A percentile compares a stretch with the other conserved stretches of the same genome.
These are phyloP conservation scores for Drosophila siamana DNA, from an alignment of 2,888 invertebrate species.

Conservation along the genomic window DNA sequence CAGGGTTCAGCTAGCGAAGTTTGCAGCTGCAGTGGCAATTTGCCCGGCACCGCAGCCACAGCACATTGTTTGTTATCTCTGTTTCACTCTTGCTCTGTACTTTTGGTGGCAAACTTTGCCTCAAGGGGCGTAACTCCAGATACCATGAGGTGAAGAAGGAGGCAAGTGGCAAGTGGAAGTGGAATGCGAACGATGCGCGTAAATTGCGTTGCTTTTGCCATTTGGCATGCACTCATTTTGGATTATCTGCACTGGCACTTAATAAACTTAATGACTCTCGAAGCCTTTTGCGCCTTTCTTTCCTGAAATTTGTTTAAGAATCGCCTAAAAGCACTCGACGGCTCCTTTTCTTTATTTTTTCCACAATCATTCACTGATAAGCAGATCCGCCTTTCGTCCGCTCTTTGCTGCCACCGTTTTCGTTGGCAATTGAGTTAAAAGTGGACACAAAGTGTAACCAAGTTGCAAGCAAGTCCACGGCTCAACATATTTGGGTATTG, in stretches of 20 bases:
- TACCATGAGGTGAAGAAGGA: slow-evolving; percentile 21
- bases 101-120: slow-evolving; percentile 44
- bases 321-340: slow-evolving; percentile 61
- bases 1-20: slow-evolving; percentile 38
- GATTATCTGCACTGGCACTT: slow-evolving; percentile 73
- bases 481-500: slow-evolving; percentile 1
- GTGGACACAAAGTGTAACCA: slow-evolving; percentile 17
- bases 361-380: slow-evolving; percentile 42
- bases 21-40: slow-evolving; percentile 74
- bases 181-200: slow-evolving; percentile 34
- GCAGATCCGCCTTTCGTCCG: slow-evolving; percentile 1
- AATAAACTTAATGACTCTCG: slow-evolving; percentile 78
- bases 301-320: slow-evolving; percentile 40
- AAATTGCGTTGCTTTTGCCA: slow-evolving; percentile 66
- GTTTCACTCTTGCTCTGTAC: slow-evolving; percentile 39
- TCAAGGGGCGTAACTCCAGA: slow-evolving; percentile 4
- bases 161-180: neutral
- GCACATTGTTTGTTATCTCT: slow-evolving; percentile 73
- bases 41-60: slow-evolving; percentile 46
- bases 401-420: slow-evolving; percentile 1
- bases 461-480: neutral
- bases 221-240: slow-evolving; percentile 77
- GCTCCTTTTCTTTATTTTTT: slow-evolving; percentile 4
- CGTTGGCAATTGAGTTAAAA: slow-evolving; percentile 28
- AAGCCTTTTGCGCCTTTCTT: slow-evolving; percentile 51